Evolutionary conservation across 1,140 invertebrate species (phyloP).

Genomic region (Augochlora pura): DNA sequence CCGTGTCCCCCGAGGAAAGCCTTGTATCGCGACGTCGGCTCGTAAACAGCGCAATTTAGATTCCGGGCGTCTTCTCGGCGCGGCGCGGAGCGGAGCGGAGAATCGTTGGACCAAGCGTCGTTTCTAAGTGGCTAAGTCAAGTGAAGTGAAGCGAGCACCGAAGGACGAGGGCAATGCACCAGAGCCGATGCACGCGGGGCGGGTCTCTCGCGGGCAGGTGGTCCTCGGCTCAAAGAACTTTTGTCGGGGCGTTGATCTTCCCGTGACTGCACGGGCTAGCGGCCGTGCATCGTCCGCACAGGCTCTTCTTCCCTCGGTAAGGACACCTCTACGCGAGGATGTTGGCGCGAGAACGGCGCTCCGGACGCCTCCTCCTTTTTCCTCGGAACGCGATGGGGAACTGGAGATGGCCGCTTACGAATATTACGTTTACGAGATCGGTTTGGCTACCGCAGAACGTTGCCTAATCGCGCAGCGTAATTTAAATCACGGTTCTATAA

Average conservation of each 20-base stretch:
- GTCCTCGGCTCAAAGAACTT: slow-evolving; percentile 79
- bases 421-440: not conserved
- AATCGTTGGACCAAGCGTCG: not conserved
- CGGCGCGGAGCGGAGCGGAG: not conserved
- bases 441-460: too few species aligned
- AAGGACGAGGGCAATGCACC: slow-evolving; percentile 77
- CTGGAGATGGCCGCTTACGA: not conserved
- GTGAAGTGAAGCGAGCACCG: slow-evolving; percentile 69
- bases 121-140: slow-evolving; percentile 70
- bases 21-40: not conserved
- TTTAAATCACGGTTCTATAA: too few species aligned
- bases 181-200: slow-evolving; percentile 63
- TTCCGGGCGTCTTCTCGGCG: not conserved
- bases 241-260: slow-evolving; percentile 80
- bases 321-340: slow-evolving; percentile 23
- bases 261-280: slow-evolving; percentile 63
- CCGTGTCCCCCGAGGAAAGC: not conserved
- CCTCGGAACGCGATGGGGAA: too few species aligned
- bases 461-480: too few species aligned
- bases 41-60: not conserved
- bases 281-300: slow-evolving; percentile 24
- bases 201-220: slow-evolving; percentile 77
- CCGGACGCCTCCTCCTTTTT: not conserved
- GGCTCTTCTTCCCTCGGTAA: slow-evolving; percentile 20
- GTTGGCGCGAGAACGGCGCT: slow-evolving; percentile 16